Conservation (phyloP, 2,797 vertebrate species). For the Pelochelys cantorii region DNA sequence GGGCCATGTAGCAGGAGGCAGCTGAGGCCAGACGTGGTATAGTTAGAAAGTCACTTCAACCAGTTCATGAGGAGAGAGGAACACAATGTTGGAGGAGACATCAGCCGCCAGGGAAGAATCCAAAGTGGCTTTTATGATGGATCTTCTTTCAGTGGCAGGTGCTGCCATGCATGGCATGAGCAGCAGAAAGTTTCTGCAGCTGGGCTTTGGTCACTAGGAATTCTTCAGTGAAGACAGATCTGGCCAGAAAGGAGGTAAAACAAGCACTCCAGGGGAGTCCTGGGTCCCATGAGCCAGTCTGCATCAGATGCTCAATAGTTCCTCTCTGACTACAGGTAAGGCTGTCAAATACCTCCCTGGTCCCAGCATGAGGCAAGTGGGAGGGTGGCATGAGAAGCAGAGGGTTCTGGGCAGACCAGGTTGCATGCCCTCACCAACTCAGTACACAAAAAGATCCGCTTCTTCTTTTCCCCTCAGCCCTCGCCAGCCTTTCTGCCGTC, state of each 20-base stretch:
- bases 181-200: background rate
- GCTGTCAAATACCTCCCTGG: background rate
- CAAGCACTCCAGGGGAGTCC: background rate
- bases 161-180: background rate
- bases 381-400: background rate
- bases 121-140: background rate
- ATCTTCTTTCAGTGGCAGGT: background rate
- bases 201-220: background rate
- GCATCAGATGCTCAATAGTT: background rate
- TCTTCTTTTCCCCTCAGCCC: background rate
- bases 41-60: background rate
- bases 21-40: background rate
- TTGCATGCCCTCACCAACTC: background rate
- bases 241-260: background rate
- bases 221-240: background rate
- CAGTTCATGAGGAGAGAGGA: background rate
- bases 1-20: background rate
- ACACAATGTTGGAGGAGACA: background rate
- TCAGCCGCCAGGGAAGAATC: background rate
- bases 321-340: background rate
- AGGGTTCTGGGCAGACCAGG: accelerated
- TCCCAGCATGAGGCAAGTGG: too few relatives aligned
- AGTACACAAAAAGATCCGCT: background rate
- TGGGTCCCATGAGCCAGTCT: background rate
- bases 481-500: background rate